Percentiles rank a stretch among this genome's conserved stretches.
These are phyloP conservation scores for Leucophenga maculata DNA, from an alignment of 2,888 invertebrate species.

Conservation along the genomic window DNA sequence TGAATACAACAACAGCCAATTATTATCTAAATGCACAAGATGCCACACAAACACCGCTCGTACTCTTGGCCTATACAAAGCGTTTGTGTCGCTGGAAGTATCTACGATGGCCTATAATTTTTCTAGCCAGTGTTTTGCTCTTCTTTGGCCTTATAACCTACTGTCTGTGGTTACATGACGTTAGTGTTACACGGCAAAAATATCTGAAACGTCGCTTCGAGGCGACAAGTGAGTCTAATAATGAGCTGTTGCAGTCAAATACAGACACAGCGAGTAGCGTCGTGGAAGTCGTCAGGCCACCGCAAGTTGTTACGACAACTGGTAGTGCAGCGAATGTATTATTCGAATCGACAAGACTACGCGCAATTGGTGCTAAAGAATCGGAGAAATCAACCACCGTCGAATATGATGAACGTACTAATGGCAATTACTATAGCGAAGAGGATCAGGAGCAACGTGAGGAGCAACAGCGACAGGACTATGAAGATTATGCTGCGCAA, in stretches of 20 bases:
- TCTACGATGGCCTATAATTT: conserved; percentile 65
- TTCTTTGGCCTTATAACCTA: conserved; percentile 68
- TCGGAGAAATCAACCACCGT: background rate
- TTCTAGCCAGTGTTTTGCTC: conserved; percentile 61
- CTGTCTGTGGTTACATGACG: conserved; percentile 67
- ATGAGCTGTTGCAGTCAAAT: background rate
- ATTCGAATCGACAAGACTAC: conserved; percentile 58
- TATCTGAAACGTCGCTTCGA: conserved; percentile 58
- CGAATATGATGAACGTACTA: no score
- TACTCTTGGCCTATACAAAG: conserved; percentile 52
- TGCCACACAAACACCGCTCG: conserved; percentile 53
- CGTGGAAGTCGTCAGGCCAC: conserved; percentile 27
- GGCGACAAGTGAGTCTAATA: conserved; percentile 27
- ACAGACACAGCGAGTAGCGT: conserved; percentile 22
- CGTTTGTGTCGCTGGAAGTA: conserved; percentile 64
- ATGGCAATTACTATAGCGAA: conserved; percentile 16
- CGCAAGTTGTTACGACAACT: conserved; percentile 35
- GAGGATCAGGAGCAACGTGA: conserved; percentile 31
- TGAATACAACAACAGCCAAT: conserved; percentile 52
- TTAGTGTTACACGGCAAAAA: conserved; percentile 62
- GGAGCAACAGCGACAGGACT: conserved; percentile 7
- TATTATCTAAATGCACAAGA: conserved; percentile 59
- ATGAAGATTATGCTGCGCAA: conserved; percentile 33
- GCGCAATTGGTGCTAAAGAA: conserved; percentile 40
- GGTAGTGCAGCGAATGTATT: conserved; percentile 30